Evolutionary conservation across 2,797 vertebrate species (phyloP).

Genomic region (Labeo calbasu): DNA sequence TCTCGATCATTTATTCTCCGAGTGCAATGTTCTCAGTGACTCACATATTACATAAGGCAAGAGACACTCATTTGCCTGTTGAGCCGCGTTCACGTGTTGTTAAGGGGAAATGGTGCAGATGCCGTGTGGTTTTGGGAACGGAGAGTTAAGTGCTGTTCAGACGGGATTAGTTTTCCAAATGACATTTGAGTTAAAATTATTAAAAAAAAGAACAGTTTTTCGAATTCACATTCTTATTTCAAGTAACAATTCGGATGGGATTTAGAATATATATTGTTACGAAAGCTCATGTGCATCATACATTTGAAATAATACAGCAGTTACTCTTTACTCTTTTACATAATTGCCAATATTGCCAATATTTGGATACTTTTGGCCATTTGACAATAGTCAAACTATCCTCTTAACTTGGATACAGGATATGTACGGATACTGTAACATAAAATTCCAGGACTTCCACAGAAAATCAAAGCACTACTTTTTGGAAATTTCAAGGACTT

Average conservation of each 20-base stretch:
- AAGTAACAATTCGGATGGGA: neutral
- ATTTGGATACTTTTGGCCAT: neutral
- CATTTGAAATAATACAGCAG: too few relatives aligned
- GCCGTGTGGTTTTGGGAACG: neutral
- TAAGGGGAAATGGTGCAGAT: constrained; percentile 21
- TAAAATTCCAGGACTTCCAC: too few relatives aligned
- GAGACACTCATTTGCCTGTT: constrained; percentile 16
- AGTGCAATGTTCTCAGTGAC: neutral
- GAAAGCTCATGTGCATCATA: too few relatives aligned
- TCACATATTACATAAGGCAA: constrained; percentile 34
- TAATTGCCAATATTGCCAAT: too few relatives aligned
- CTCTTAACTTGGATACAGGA: too few relatives aligned
- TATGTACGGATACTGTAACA: too few relatives aligned
- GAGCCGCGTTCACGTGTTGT: constrained; percentile 11
- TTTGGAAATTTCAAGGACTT: too few relatives aligned
- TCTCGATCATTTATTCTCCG: constrained; percentile 8
- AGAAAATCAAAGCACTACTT: too few relatives aligned
- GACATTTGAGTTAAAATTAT: neutral
- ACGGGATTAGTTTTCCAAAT: neutral
- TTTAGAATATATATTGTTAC: neutral
- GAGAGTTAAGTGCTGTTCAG: neutral
- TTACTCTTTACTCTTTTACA: too few relatives aligned
- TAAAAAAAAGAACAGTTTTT: too few relatives aligned
- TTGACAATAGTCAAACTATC: neutral
- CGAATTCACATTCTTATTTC: neutral